A percentile compares a stretch with the other conserved stretches of the same genome.
phyloP scores from a whole-genome alignment of 2,888 invertebrate species.

The Xestia c-nigrum region DNA sequence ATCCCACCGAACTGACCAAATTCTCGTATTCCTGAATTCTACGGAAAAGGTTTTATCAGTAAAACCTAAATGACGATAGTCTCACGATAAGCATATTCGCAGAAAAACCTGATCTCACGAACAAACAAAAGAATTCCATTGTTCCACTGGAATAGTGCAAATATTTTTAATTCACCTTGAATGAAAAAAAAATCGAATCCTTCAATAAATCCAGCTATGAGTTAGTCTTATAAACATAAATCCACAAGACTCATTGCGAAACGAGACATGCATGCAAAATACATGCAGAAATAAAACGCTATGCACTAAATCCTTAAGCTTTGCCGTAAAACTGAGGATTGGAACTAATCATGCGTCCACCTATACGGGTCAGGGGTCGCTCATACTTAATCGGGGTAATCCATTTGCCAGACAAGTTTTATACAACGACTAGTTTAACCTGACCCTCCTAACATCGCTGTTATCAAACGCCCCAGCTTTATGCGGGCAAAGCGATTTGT shows the following conservation, averaged over 20 bases:
- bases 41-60: background rate
- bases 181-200: background rate
- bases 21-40: background rate
- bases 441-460: conserved; percentile 72
- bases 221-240: conserved; percentile 43
- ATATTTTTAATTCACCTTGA: conserved; percentile 9
- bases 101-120: background rate
- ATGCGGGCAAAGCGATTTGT: conserved; percentile 70
- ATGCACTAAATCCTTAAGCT: conserved; percentile 52
- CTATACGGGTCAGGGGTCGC: conserved; percentile 84
- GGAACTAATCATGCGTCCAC: conserved; percentile 84
- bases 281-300: conserved; percentile 50
- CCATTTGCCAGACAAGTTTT: conserved; percentile 87
- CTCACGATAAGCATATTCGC: background rate
- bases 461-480: conserved; percentile 50
- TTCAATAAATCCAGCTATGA: conserved; percentile 15
- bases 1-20: background rate
- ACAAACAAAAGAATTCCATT: conserved; percentile 1
- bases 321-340: conserved; percentile 71
- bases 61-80: background rate
- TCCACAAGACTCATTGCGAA: conserved; percentile 28
- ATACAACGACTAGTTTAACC: conserved; percentile 74
- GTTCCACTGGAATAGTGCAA: conserved; percentile 11
- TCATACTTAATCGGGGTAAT: conserved; percentile 88
- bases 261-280: conserved; percentile 48